Base-by-base conservation (phyloP, 2,797 vertebrate genomes). In the Linurgus olivaceus region DNA sequence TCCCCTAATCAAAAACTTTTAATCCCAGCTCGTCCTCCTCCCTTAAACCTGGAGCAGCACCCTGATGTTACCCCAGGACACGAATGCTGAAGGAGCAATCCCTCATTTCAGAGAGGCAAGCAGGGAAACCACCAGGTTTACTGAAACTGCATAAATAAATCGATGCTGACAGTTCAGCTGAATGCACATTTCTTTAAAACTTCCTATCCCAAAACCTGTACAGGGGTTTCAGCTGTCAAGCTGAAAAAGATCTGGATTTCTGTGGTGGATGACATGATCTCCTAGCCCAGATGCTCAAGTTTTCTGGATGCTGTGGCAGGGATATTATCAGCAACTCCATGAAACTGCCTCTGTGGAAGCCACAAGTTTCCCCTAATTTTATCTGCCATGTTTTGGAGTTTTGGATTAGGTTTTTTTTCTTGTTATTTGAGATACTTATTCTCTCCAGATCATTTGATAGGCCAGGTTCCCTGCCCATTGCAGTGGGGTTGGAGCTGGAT, bases 221-320 rank as follows among this genome's bases (percentile, higher is more conserved):
- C 67, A 67, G 16, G 17, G 7, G n/a, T 35, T 87, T 81, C 45
- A 76, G 48, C 11, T 86, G 63, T 48, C 0, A 0, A 67, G 78
- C 29, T 71, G 51, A 29, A 55, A 31, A 35, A 42, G 11, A 38
- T 33, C 15, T 11, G 65, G 25, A 44, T 88, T 79, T 88, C 61
- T 1, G 0, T 1, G 0, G 33, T 31, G 35, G 42, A 2, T 94
- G 57, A 55, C 2, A 0, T 7, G 17, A 82, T 54, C 52, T 76
- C 77, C 37, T 16, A 40, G 47, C 40, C 62, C 0, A 0, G 57
- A 65, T 57, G 25, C 40, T 90, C 57, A 68, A 4, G 24, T 68
- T 80, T 72, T 58, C 45, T 52, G 44, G 17, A 44, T 57, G 6
- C 17, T 31, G 10, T 10, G 82, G 63, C 37, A 62, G 38, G 7